Base-by-base conservation (phyloP, 2,888 invertebrate species). In the Ectemnius lituratus region DNA sequence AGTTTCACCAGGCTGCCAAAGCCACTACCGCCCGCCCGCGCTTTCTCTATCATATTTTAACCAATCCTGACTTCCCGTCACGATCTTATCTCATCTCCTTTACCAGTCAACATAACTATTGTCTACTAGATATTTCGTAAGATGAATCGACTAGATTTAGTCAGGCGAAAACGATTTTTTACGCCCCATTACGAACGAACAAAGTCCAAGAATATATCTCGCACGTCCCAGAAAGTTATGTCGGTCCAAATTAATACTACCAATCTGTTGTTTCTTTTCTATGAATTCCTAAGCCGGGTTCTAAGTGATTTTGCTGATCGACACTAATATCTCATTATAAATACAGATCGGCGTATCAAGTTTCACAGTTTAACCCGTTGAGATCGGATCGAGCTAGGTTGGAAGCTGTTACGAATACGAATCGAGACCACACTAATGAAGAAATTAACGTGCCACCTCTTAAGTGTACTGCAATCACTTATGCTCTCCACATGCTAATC, bases 1-100 rank as follows among this genome's bases (percentile, higher is more conserved):
- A 59, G 68, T 72, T 79, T 73, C 60, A 74, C 63, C 64, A 52
- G 75, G 60, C 67, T 27, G 58, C 65, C 56, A 68, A 63, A 70
- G 52, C 45, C 56, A 23, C 57, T 23, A 14, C 47, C 49, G 62
- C 20, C 47, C 49, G 62, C 20, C n/a, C 11, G 14, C 8, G 14
- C 58, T 23, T 49, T 27, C 45, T 14, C 23, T 6, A 37, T 23
- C n/a, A 61, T 23, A 71, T 64, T 61, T 59, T 61, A 62, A 65
- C 63, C 20, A 67, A 71, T 62, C 70, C 14, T 5, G 45, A 62
- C 45, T 49, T 63, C 46, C 56, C 64, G 64, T 73, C 45, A 64
- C 16, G 16, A 28, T 63, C 47, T 63, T 62, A 46, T 45, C 23
- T 5, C 2, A 5, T 11, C 8, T 56, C 6, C 46, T 47, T 27